Evolutionary conservation across 2,113 vertebrate genomes (phyloP).

Genomic region (Pteropus alecto): DNA sequence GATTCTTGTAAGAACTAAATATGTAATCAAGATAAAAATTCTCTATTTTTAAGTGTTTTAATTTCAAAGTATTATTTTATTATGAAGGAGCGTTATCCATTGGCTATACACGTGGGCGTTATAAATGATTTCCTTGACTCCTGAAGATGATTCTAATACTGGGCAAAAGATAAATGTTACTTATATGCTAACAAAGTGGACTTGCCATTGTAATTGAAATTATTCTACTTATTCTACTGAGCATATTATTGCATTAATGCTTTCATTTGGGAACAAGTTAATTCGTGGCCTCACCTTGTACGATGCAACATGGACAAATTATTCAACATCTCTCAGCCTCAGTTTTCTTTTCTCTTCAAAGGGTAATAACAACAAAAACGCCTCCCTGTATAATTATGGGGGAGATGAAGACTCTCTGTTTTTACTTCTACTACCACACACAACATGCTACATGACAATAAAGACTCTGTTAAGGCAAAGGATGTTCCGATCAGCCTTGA

Average conservation of each 20-base stretch:
- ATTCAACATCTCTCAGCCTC: neutral
- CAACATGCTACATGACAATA: neutral
- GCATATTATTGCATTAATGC: neutral
- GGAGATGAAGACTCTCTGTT: neutral
- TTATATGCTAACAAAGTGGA: neutral
- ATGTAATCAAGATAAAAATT: neutral
- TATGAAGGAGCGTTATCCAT: neutral
- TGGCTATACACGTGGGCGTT: neutral
- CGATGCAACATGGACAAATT: neutral
- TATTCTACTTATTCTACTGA: neutral
- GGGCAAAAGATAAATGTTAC: neutral
- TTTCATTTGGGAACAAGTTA: neutral
- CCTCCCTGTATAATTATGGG: neutral
- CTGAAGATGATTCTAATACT: constrained; percentile 14
- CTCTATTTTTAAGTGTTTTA: neutral
- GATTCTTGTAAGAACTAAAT: neutral
- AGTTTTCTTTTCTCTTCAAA: neutral
- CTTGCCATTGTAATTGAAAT: neutral
- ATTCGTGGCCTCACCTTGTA: neutral
- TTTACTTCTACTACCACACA: neutral
- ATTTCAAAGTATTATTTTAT: constrained; percentile 34
- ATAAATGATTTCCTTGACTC: constrained; percentile 18
- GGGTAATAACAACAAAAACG: neutral
- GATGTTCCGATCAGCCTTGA: neutral
- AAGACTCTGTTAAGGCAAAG: neutral